Conservation (phyloP, 2,797 vertebrate species). For the Echeneis naucrates region DNA sequence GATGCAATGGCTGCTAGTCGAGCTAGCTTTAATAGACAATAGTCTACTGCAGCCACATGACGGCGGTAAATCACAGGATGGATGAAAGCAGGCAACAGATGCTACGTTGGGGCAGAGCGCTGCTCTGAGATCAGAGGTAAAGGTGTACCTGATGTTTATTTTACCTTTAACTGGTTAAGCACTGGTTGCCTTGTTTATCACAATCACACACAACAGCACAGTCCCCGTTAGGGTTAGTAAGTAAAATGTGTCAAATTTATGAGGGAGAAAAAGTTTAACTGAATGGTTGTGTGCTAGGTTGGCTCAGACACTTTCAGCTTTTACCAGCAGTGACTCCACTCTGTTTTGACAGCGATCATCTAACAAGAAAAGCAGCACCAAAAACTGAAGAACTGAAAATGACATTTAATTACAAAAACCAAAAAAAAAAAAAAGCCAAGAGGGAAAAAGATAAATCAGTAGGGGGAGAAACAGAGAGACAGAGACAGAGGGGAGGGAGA, state of each 20-base stretch:
- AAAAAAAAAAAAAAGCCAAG: conserved; percentile 86
- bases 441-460: conserved; percentile 84
- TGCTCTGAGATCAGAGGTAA: not conserved
- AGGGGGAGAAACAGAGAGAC: conserved; percentile 32
- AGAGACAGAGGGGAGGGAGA: conserved; percentile 25
- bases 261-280: conserved; percentile 5
- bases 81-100: too few species aligned
- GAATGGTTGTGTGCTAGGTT: conserved; percentile 5
- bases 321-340: conserved; percentile 44
- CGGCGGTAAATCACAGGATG: too few species aligned
- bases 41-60: too few species aligned
- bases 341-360: conserved; percentile 73
- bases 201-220: not conserved
- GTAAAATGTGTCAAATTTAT: conserved; percentile 1
- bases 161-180: not conserved
- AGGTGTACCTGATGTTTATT: not conserved
- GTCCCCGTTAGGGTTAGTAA: not conserved
- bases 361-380: conserved; percentile 45
- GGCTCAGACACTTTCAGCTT: conserved; percentile 41
- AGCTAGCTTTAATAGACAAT: not conserved
- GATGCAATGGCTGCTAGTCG: not conserved
- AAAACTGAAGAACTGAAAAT: conserved; percentile 76
- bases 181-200: not conserved
- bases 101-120: too few species aligned
- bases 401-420: conserved; percentile 87